Evolutionary conservation across 2,797 vertebrate genomes (phyloP).

Genomic region (Silurus aristotelis): DNA sequence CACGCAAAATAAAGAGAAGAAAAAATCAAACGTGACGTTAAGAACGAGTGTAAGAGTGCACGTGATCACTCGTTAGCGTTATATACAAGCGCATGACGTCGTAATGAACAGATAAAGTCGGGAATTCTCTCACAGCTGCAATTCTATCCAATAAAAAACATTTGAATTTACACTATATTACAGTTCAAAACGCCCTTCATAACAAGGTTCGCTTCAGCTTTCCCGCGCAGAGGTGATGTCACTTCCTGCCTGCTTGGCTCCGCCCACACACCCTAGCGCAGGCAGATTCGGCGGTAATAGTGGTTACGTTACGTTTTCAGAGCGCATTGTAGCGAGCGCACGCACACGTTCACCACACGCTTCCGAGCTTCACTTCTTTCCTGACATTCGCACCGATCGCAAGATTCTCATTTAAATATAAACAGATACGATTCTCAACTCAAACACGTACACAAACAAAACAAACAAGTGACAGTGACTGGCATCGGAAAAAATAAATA

Average conservation of each 20-base stretch:
- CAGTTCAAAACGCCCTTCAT: background rate
- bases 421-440: background rate
- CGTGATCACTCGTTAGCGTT: no score
- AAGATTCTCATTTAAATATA: slow-evolving; percentile 6
- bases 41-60: background rate
- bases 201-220: no score
- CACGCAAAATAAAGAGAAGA: background rate
- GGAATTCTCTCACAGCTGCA: background rate
- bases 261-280: background rate
- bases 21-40: background rate
- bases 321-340: background rate
- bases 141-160: background rate
- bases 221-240: no score
- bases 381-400: background rate
- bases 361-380: background rate
- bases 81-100: no score
- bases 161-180: slow-evolving; percentile 9
- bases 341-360: no score
- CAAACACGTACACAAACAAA: background rate
- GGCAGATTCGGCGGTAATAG: background rate
- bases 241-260: background rate
- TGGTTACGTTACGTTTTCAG: background rate
- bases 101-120: background rate
- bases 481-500: background rate
- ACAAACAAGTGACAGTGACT: background rate